phyloP scores from a whole-genome alignment of 2,797 vertebrate genomes.

The Amphiprion clarkii region DNA sequence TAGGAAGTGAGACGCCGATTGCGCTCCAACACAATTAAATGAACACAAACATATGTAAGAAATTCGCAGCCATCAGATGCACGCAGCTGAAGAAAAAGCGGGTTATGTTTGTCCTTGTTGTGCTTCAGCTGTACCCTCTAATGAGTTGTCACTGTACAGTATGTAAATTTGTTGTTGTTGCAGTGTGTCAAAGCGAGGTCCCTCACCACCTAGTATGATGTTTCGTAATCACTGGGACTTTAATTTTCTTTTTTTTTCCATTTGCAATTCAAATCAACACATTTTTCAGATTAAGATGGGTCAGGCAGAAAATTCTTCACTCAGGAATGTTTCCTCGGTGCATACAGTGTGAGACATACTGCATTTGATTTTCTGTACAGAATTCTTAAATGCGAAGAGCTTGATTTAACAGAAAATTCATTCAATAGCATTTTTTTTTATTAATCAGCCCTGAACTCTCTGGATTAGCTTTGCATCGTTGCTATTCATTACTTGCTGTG shows the following conservation, averaged over 20 bases:
- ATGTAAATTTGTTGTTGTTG: slow-evolving; percentile 43
- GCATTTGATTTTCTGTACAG: not conserved
- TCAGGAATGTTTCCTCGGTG: not conserved
- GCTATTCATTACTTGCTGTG: not conserved
- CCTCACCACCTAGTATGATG: slow-evolving; percentile 15
- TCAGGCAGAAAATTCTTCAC: not conserved
- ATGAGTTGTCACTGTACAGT: slow-evolving; percentile 44
- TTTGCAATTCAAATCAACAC: slow-evolving; percentile 41
- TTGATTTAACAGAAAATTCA: not conserved
- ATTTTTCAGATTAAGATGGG: slow-evolving; percentile 18
- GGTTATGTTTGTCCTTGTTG: slow-evolving; percentile 39
- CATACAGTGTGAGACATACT: not conserved
- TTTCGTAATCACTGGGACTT: slow-evolving; percentile 35
- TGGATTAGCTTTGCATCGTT: not conserved
- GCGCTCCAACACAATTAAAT: not conserved
- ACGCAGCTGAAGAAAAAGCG: slow-evolving; percentile 5
- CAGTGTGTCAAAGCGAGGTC: slow-evolving; percentile 28
- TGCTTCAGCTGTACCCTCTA: slow-evolving; percentile 34
- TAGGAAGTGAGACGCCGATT: not conserved
- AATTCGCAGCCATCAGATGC: not conserved
- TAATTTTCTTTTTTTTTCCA: not conserved
- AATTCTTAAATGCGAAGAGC: slow-evolving; percentile 1
- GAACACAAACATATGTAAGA: not conserved
- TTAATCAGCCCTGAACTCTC: slow-evolving; percentile 10
- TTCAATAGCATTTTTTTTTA: not conserved